Evolutionary conservation across 2,113 vertebrate species (phyloP).

Genomic region (Ariopsis seemanni): DNA sequence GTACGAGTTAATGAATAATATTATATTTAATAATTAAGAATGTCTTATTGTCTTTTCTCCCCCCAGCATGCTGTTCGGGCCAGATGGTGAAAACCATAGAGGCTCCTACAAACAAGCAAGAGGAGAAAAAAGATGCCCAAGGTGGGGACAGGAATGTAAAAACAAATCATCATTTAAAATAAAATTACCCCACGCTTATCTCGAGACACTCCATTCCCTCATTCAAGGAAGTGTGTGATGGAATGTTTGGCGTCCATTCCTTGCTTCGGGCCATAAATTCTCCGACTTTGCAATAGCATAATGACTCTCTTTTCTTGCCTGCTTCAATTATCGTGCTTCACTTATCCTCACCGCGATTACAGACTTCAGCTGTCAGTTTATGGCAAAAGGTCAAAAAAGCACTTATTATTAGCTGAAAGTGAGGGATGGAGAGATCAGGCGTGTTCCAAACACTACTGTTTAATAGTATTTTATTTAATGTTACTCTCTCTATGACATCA

Average conservation of each 20-base stretch:
- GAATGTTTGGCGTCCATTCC: constrained; percentile 11
- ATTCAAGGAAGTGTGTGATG: not conserved
- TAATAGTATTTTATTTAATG: not conserved
- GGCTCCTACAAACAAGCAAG: constrained; percentile 82
- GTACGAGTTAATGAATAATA: not conserved
- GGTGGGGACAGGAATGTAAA: constrained; percentile 66
- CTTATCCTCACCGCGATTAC: constrained; percentile 3
- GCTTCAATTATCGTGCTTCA: not conserved
- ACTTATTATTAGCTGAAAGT: not conserved
- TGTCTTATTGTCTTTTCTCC: constrained; percentile 35
- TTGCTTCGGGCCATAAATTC: constrained; percentile 20
- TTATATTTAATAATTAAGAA: not conserved
- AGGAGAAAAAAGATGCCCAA: constrained; percentile 92
- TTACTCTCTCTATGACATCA: not conserved
- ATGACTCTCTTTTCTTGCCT: not conserved
- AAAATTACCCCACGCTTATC: not conserved
- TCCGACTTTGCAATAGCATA: constrained; percentile 4
- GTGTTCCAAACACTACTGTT: not conserved
- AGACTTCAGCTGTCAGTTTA: constrained; percentile 14
- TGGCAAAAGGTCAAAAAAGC: not conserved
- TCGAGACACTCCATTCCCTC: not conserved
- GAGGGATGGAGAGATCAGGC: not conserved
- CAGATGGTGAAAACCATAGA: constrained; percentile 88
- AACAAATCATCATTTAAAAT: constrained; percentile 15
- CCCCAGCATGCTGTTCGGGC: constrained; percentile 87